These are phyloP conservation scores for Myotis pilosus DNA, from an alignment of 2,797 vertebrate species.

Conservation along the genomic window DNA sequence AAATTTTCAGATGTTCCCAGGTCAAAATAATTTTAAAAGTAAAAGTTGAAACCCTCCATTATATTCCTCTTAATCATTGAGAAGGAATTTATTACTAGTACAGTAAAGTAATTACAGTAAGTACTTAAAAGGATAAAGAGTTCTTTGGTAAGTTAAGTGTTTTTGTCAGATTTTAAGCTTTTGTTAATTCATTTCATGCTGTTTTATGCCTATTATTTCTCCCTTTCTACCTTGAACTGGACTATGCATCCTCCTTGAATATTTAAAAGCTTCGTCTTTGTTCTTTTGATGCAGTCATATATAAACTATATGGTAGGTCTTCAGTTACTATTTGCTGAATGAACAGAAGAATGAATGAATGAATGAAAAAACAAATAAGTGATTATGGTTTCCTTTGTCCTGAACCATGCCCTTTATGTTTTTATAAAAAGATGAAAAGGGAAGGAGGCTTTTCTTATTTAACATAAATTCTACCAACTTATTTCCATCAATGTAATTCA, in stretches of 20 bases:
- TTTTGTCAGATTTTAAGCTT: slow-evolving; percentile 1
- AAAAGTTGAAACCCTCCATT: slow-evolving; percentile 9
- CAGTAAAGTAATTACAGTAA: background rate
- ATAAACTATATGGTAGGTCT: background rate
- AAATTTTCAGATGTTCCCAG: background rate
- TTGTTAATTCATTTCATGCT: background rate
- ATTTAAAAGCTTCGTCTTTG: background rate
- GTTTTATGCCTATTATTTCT: background rate
- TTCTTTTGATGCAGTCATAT: background rate
- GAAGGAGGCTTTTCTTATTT: background rate
- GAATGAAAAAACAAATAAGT: background rate
- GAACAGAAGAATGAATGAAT: background rate
- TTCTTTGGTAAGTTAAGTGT: background rate
- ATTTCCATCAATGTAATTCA: background rate
- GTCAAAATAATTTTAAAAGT: slow-evolving; percentile 27
- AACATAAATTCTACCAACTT: background rate
- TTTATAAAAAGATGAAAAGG: background rate
- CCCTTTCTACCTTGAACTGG: background rate
- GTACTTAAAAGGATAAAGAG: background rate
- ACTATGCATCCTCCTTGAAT: background rate
- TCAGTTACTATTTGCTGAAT: background rate
- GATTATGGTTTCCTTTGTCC: background rate
- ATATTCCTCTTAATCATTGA: background rate
- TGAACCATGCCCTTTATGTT: background rate
- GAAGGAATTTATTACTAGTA: background rate